Percentiles rank a stretch among this genome's conserved stretches.
phyloP scores from a whole-genome alignment of 2,113 vertebrate species.

The Mastomys natalensis region DNA sequence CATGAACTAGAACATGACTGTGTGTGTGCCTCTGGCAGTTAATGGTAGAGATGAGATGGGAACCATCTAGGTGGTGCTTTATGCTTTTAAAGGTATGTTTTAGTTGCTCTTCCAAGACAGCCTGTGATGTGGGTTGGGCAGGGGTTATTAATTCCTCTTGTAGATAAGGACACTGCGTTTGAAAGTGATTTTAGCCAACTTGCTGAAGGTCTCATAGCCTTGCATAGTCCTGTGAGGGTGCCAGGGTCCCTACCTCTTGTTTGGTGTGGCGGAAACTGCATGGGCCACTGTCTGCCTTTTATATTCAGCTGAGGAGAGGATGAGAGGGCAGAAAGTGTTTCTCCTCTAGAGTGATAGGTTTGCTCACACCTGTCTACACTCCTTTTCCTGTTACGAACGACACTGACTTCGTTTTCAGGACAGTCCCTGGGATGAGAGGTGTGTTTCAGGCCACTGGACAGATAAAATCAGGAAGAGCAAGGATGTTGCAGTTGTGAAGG shows the following conservation, averaged over 20 bases:
- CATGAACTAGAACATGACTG: background rate
- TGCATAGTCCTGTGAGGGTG: background rate
- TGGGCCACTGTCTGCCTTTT: background rate
- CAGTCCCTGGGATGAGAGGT: background rate
- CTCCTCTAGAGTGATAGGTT: background rate
- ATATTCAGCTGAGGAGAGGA: background rate
- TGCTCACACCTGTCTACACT: background rate
- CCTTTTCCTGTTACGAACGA: constrained; percentile 6
- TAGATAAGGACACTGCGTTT: constrained; percentile 5
- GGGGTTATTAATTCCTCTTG: constrained; percentile 52
- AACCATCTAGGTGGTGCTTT: background rate
- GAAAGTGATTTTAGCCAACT: background rate
- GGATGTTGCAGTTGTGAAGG: background rate
- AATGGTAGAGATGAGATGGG: background rate
- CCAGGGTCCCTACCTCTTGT: background rate
- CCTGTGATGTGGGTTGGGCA: constrained; percentile 15
- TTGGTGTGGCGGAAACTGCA: background rate
- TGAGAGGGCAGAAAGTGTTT: background rate
- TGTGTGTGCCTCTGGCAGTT: background rate
- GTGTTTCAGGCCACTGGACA: background rate
- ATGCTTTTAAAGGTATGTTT: constrained; percentile 32
- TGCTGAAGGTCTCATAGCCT: background rate
- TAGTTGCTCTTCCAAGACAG: constrained; percentile 50
- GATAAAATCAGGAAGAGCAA: constrained; percentile 30
- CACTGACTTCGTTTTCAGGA: background rate